phyloP scores from a whole-genome alignment of 2,888 invertebrate genomes.

The Latrodectus hesperus region DNA sequence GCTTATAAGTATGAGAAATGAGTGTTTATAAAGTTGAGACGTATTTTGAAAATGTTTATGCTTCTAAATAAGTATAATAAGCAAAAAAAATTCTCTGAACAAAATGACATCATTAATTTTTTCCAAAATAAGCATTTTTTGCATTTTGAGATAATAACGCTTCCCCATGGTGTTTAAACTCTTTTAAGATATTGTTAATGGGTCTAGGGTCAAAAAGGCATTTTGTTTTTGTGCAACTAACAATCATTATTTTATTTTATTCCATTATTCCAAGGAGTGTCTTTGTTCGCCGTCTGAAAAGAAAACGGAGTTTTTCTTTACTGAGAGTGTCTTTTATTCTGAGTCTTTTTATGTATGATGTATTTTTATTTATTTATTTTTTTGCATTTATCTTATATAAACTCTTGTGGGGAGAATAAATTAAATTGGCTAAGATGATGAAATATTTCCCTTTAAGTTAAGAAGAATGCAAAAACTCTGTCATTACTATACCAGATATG shows the following conservation, averaged over 20 bases:
- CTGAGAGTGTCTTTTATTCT: too few species aligned
- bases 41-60: slow-evolving; percentile 23
- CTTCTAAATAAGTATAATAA: slow-evolving; percentile 34
- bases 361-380: too few species aligned
- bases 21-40: neutral
- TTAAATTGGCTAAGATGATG: too few species aligned
- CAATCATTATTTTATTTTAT: slow-evolving; percentile 40
- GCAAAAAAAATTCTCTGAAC: slow-evolving; percentile 17
- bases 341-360: too few species aligned
- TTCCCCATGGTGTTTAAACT: slow-evolving; percentile 43
- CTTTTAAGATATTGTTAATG: slow-evolving; percentile 48
- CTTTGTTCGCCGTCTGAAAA: too few species aligned
- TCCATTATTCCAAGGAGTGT: too few species aligned
- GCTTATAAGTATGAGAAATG: slow-evolving; percentile 43
- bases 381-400: too few species aligned
- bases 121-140: slow-evolving; percentile 47
- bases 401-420: too few species aligned
- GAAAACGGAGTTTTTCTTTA: too few species aligned
- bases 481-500: too few species aligned
- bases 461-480: too few species aligned
- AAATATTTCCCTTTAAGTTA: too few species aligned
- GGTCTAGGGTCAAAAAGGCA: slow-evolving; percentile 38
- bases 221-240: slow-evolving; percentile 40
- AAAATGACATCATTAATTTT: slow-evolving; percentile 50
- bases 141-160: slow-evolving; percentile 37